These are phyloP conservation scores for Burhinus bistriatus DNA, from an alignment of 2,113 vertebrate genomes.

Conservation along the genomic window DNA sequence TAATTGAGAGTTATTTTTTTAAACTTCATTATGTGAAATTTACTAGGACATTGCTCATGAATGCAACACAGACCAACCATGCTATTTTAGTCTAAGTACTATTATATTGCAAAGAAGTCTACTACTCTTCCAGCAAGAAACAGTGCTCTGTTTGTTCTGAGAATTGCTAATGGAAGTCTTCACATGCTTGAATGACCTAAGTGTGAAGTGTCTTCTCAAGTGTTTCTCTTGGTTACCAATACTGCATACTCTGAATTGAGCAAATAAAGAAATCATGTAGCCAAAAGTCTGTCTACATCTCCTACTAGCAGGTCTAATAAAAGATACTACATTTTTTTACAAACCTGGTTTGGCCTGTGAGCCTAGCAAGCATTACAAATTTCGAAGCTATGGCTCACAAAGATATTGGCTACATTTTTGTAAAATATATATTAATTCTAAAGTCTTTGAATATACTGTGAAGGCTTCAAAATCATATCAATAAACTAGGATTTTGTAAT, in stretches of 20 bases:
- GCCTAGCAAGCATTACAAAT: neutral
- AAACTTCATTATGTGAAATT: neutral
- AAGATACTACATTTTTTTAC: neutral
- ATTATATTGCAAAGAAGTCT: neutral
- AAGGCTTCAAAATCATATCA: neutral
- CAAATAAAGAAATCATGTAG: neutral
- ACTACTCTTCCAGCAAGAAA: neutral
- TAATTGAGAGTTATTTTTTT: neutral
- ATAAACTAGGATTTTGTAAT: neutral
- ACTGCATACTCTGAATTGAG: neutral
- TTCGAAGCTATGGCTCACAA: neutral
- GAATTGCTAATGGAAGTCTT: constrained; percentile 21
- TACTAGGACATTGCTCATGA: neutral
- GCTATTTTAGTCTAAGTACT: neutral
- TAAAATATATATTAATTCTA: neutral
- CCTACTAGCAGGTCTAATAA: neutral
- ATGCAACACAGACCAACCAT: neutral
- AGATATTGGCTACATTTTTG: neutral
- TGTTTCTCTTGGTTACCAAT: neutral
- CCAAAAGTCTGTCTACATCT: neutral
- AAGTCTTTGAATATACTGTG: neutral
- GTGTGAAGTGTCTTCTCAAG: neutral
- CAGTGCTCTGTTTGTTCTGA: neutral
- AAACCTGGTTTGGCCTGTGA: neutral
- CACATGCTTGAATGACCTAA: neutral